These are phyloP conservation scores for Cygnus atratus DNA, from an alignment of 2,113 vertebrate species.

Conservation along the genomic window DNA sequence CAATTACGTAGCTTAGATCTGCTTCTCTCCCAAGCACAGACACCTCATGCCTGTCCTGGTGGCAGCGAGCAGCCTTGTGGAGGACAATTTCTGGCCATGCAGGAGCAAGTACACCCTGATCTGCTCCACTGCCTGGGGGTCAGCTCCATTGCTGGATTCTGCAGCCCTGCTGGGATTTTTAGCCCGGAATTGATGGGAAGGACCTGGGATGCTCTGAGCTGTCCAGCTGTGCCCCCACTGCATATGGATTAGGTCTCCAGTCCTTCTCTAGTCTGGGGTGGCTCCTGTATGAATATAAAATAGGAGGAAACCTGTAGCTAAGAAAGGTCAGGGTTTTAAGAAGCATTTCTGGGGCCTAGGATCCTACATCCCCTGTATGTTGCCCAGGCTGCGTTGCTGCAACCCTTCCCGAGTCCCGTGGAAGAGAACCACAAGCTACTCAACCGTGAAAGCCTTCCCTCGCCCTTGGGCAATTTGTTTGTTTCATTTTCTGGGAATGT, in stretches of 20 bases:
- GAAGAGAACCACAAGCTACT: background rate
- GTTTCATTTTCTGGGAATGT: background rate
- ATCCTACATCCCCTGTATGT: background rate
- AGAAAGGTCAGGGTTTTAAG: background rate
- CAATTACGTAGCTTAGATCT: rapidly evolving
- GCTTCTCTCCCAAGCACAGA: background rate
- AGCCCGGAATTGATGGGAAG: rapidly evolving
- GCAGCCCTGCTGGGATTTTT: background rate
- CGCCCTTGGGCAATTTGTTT: background rate
- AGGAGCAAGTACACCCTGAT: too few relatives aligned
- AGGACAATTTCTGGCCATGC: background rate
- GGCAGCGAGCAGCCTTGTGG: background rate
- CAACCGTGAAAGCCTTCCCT: background rate
- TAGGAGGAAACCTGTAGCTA: background rate
- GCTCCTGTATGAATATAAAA: background rate
- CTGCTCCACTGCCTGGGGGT: too few relatives aligned
- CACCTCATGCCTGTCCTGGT: background rate
- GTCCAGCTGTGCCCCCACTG: background rate
- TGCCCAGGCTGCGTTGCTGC: background rate
- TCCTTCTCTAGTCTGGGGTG: background rate
- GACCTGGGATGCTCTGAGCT: background rate
- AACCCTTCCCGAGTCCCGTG: background rate
- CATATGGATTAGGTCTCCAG: background rate
- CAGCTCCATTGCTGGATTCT: background rate
- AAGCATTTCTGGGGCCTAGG: background rate